Evolutionary conservation across 2,113 vertebrate species (phyloP).

Genomic region (Eulemur rufifrons): DNA sequence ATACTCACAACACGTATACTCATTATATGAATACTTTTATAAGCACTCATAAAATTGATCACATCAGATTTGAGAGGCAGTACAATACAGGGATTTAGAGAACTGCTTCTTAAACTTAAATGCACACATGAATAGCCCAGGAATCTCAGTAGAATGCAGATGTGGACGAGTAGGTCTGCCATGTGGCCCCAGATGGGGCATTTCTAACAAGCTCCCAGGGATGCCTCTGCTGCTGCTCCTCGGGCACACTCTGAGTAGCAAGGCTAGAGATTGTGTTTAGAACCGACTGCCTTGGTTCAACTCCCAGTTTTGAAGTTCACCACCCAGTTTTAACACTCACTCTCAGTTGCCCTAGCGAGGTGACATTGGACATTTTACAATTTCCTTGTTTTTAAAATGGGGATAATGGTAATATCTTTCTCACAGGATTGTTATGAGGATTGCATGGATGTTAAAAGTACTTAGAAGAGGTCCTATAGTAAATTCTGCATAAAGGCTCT

Average conservation of each 20-base stretch:
- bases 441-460: neutral
- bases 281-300: neutral
- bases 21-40: neutral
- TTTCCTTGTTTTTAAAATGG: neutral
- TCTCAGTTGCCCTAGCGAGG: neutral
- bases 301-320: neutral
- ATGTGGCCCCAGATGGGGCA: neutral
- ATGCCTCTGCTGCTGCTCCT: neutral
- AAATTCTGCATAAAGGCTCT: neutral
- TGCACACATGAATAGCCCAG: neutral
- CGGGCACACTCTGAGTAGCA: neutral
- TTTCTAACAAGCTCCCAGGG: neutral
- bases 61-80: neutral
- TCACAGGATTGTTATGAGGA: neutral
- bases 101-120: neutral
- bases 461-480: neutral
- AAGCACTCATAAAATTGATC: conserved; percentile 18
- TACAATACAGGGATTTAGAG: conserved; percentile 21
- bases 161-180: neutral
- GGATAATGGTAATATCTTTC: neutral
- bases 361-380: neutral
- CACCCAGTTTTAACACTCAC: neutral
- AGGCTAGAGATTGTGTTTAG: neutral
- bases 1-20: neutral
- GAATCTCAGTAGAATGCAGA: neutral